Base-by-base conservation (phyloP, 2,113 vertebrate species). In the Malaclemys terrapin region DNA sequence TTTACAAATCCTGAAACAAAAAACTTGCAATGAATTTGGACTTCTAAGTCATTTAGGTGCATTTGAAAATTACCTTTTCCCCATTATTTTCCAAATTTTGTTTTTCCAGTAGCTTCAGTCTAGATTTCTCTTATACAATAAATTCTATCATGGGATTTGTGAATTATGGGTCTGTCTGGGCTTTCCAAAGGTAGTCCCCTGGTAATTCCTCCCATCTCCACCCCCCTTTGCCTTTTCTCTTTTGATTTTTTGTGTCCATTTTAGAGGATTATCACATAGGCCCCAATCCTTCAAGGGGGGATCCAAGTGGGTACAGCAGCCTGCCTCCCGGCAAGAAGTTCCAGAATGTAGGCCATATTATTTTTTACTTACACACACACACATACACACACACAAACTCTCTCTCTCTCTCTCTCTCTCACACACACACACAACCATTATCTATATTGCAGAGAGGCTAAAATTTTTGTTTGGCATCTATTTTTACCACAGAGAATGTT, bases 271-370 rank as follows among this genome's bases (percentile, higher is more conserved):
- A 27, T 6, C 24, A 3, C 45, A 47, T 65, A 93, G 85, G 86
- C 6, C 0, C 0, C 11, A 53, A 72, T 42, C 54, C 47, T 85
- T 89, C 27, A 47, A 2, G 24, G 20, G 0, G 29, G 0, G 45
- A 42, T 29, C 49, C 88, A 17, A 0, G 42, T 47, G 79, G 93
- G 45, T 42, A 24, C 31, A 89, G 47, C 38, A 10, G 42, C 8
- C 11, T 3, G 14, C 10, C 0, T 11, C 38, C 0, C 8, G 78
- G 72, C 56, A 89, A 22, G 0, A 76, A 3, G 9, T 2, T 25
- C 20, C 5, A 52, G 24, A 57, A 50, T 10, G 5, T 1, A 93
- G 82, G 45, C 16, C 7, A 12, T 1, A 0, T 8, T 13, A 31
- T 79, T 29, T 27, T 24, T 56, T 56, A 50, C 49, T 50, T 50